These are phyloP conservation scores for Turnix velox DNA, from an alignment of 2,113 vertebrate genomes.

Conservation along the genomic window DNA sequence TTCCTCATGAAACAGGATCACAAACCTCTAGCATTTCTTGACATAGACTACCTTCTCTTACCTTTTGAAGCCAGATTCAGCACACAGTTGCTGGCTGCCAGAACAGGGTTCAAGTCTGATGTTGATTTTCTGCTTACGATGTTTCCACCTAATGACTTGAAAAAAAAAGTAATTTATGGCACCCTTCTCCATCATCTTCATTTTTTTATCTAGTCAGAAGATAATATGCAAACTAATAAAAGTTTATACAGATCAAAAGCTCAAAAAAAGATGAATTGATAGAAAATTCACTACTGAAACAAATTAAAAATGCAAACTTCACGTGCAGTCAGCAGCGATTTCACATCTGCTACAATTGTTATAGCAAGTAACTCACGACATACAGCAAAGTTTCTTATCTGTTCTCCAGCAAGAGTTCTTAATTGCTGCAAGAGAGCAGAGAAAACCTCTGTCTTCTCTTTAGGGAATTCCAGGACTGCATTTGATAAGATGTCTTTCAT, in stretches of 20 bases:
- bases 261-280: not conserved
- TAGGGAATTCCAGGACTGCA: slow-evolving; percentile 37
- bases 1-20: not conserved
- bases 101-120: slow-evolving; percentile 88
- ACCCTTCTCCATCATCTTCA: not conserved
- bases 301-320: not conserved
- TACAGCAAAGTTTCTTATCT: slow-evolving; percentile 80
- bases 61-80: slow-evolving; percentile 77
- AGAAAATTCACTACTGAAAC: not conserved
- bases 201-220: not conserved
- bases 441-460: slow-evolving; percentile 71
- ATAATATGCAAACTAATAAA: not conserved
- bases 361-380: not conserved
- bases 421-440: slow-evolving; percentile 74
- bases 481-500: slow-evolving; percentile 66
- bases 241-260: not conserved
- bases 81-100: slow-evolving; percentile 80
- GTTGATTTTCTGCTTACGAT: slow-evolving; percentile 82
- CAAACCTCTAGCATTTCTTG: not conserved
- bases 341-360: not conserved
- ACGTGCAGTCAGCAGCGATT: not conserved
- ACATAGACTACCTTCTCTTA: slow-evolving; percentile 17
- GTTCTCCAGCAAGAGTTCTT: slow-evolving; percentile 73
- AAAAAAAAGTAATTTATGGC: not conserved
- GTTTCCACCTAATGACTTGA: slow-evolving; percentile 88